phyloP scores from a whole-genome alignment of 2,888 invertebrate species.

The Oeneis ivallda region DNA sequence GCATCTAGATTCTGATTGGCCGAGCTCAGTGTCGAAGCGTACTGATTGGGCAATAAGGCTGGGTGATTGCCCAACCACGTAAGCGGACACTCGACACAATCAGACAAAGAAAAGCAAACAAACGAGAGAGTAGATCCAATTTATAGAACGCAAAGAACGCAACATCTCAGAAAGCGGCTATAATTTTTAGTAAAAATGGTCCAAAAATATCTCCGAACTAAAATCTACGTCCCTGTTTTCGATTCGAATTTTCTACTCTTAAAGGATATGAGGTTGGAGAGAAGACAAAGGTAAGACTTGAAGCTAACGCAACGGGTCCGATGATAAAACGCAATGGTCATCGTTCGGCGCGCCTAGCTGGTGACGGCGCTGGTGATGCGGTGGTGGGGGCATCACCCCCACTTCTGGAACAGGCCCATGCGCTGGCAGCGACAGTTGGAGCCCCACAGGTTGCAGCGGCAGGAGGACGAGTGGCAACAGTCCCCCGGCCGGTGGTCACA shows the following conservation, averaged over 20 bases:
- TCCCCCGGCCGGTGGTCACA: constrained; percentile 92
- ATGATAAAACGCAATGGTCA: constrained; percentile 61
- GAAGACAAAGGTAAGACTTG: constrained; percentile 40
- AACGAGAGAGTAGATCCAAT: constrained; percentile 42
- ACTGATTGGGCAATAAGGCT: constrained; percentile 88
- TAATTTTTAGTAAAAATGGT: constrained; percentile 68
- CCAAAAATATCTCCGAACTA: constrained; percentile 76
- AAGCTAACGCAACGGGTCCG: constrained; percentile 70
- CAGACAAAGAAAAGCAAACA: constrained; percentile 57
- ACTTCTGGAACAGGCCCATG: constrained; percentile 93
- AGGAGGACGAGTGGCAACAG: constrained; percentile 92
- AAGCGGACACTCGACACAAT: constrained; percentile 77
- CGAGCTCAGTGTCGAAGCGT: constrained; percentile 70
- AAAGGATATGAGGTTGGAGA: constrained; percentile 45
- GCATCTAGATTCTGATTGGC: constrained; percentile 63
- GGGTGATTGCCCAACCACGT: constrained; percentile 87
- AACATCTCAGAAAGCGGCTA: constrained; percentile 40
- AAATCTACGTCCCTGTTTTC: constrained; percentile 78
- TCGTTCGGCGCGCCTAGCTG: constrained; percentile 71
- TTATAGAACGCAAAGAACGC: constrained; percentile 35
- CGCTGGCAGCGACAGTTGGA: constrained; percentile 94
- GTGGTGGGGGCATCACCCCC: constrained; percentile 80
- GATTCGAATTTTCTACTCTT: constrained; percentile 57
- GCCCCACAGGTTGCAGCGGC: constrained; percentile 94
- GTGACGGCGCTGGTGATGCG: constrained; percentile 63